These are phyloP conservation scores for Anniella stebbinsi DNA, from an alignment of 2,797 vertebrate genomes.

Conservation along the genomic window DNA sequence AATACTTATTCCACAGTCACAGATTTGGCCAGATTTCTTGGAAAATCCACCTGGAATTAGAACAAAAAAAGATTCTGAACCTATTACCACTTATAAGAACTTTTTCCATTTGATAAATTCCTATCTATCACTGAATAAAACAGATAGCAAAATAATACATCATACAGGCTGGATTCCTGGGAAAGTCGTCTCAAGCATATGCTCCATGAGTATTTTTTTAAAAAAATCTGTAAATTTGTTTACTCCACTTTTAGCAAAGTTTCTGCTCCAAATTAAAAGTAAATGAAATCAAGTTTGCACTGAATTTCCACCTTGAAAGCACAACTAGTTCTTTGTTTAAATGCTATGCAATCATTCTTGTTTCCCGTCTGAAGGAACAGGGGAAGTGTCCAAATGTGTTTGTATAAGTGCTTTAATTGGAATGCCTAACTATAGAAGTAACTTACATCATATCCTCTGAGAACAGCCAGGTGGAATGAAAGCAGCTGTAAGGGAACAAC, in stretches of 20 bases:
- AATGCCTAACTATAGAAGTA: constrained; percentile 38
- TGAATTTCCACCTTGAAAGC: constrained; percentile 8
- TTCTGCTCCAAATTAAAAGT: neutral
- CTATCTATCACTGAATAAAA: neutral
- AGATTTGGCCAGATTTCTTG: constrained; percentile 97
- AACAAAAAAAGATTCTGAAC: constrained; percentile 60
- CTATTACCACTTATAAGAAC: constrained; percentile 1
- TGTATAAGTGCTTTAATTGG: constrained; percentile 9
- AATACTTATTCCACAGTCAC: constrained; percentile 92
- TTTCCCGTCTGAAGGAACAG: constrained; percentile 21
- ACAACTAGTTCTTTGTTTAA: constrained; percentile 9
- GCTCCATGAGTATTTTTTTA: neutral
- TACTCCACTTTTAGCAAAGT: neutral
- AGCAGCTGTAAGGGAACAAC: constrained; percentile 94
- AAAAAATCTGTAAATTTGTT: neutral
- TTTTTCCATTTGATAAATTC: neutral
- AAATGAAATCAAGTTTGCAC: neutral
- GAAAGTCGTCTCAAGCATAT: neutral
- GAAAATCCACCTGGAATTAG: constrained; percentile 91
- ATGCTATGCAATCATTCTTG: constrained; percentile 9
- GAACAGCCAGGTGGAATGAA: constrained; percentile 95
- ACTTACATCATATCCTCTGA: constrained; percentile 93
- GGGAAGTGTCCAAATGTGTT: constrained; percentile 45
- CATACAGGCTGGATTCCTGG: neutral
- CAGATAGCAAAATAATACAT: no score